Conservation (phyloP, 2,113 vertebrate species). For the Scytalopus superciliaris region DNA sequence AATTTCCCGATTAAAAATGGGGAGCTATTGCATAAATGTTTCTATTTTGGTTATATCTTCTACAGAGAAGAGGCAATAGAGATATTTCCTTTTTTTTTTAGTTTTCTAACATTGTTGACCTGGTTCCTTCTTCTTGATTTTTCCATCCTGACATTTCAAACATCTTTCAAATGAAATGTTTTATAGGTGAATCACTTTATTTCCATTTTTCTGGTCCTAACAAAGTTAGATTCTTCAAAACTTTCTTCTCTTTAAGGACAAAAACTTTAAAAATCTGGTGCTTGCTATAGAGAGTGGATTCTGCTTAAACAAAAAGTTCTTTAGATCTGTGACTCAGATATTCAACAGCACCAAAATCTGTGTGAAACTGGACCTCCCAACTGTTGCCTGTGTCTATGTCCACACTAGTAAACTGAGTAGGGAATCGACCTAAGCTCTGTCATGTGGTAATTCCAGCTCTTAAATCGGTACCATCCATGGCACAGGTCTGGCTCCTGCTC, state of each 20-base stretch:
- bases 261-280: neutral
- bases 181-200: neutral
- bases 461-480: neutral
- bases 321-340: neutral
- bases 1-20: neutral
- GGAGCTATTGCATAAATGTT: neutral
- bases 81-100: neutral
- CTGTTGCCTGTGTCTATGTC: fast-evolving
- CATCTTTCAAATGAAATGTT: neutral
- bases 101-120: neutral
- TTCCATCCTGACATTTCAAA: neutral
- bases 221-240: neutral
- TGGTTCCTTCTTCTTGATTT: neutral
- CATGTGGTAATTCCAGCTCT: neutral
- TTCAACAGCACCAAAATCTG: neutral
- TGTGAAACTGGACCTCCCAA: neutral
- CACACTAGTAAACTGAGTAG: neutral
- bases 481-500: neutral
- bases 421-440: neutral
- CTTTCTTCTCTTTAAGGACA: neutral
- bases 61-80: neutral
- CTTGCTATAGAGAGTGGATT: neutral
- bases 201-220: neutral
- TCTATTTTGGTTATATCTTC: neutral
- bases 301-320: neutral